Evolutionary conservation across 2,113 vertebrate species (phyloP).

Genomic region (Cariama cristata): DNA sequence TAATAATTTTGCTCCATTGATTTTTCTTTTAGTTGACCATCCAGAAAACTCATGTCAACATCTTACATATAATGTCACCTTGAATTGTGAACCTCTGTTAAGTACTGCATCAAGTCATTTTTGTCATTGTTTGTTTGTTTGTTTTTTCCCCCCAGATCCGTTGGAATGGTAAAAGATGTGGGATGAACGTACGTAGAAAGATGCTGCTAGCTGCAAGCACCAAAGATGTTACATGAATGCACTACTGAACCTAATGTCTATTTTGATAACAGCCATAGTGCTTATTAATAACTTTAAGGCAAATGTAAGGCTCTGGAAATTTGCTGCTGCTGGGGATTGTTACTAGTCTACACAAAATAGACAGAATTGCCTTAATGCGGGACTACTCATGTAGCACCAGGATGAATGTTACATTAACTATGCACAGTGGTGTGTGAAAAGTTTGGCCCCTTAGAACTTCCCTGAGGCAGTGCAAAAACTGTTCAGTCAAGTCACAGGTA

Average conservation of each 20-base stretch:
- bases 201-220: conserved; percentile 75
- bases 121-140: not conserved
- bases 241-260: conserved; percentile 66
- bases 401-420: conserved; percentile 51
- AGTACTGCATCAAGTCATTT: not conserved
- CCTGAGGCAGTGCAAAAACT: not conserved
- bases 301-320: conserved; percentile 10
- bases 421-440: conserved; percentile 25
- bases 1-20: not conserved
- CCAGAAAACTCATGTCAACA: not conserved
- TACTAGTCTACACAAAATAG: conserved; percentile 32
- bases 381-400: conserved; percentile 47
- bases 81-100: not conserved
- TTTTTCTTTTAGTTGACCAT: not conserved
- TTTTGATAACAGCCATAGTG: conserved; percentile 70
- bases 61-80: not conserved
- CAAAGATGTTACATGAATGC: conserved; percentile 74
- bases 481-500: conserved; percentile 15
- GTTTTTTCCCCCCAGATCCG: not conserved
- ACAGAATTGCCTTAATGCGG: conserved; percentile 65
- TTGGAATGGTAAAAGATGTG: not conserved
- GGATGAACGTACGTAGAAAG: conserved; percentile 29
- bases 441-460: not conserved
- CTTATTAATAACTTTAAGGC: conserved; percentile 54
- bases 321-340: conserved; percentile 42